These are phyloP conservation scores for Stomatorhinus walkeri DNA, from an alignment of 2,797 vertebrate species.

Conservation along the genomic window DNA sequence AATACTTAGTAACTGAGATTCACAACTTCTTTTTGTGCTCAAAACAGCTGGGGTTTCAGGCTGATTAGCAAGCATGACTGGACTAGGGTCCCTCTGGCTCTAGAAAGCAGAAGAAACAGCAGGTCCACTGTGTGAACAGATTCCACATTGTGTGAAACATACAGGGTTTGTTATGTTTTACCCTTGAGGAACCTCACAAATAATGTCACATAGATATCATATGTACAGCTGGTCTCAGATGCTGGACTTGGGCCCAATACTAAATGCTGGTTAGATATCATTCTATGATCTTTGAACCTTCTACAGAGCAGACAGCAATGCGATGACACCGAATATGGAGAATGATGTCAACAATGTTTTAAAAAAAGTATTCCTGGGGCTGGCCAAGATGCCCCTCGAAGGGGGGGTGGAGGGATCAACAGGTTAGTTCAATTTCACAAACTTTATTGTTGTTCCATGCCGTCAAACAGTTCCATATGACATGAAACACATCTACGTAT, in stretches of 20 bases:
- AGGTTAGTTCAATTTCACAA: constrained; percentile 13
- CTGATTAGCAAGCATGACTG: neutral
- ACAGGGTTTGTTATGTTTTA: neutral
- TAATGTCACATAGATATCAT: constrained; percentile 3
- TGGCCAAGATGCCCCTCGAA: constrained; percentile 1
- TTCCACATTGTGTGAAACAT: neutral
- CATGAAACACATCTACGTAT: constrained; percentile 8
- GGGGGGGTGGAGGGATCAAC: neutral
- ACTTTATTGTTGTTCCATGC: neutral
- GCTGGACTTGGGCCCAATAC: neutral
- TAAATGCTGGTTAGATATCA: neutral
- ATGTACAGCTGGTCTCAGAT: neutral
- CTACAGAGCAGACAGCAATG: neutral
- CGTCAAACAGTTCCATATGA: constrained; percentile 4
- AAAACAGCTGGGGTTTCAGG: neutral
- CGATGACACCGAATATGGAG: neutral
- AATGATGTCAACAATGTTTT: neutral
- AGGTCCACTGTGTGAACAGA: neutral
- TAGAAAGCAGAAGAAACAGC: neutral
- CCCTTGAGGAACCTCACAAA: neutral
- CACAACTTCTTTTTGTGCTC: neutral
- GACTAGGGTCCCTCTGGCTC: neutral
- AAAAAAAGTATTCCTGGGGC: neutral
- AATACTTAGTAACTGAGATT: neutral
- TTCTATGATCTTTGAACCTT: neutral